These are phyloP conservation scores for Bujurquina vittata DNA, from an alignment of 2,113 vertebrate species.

Conservation along the genomic window DNA sequence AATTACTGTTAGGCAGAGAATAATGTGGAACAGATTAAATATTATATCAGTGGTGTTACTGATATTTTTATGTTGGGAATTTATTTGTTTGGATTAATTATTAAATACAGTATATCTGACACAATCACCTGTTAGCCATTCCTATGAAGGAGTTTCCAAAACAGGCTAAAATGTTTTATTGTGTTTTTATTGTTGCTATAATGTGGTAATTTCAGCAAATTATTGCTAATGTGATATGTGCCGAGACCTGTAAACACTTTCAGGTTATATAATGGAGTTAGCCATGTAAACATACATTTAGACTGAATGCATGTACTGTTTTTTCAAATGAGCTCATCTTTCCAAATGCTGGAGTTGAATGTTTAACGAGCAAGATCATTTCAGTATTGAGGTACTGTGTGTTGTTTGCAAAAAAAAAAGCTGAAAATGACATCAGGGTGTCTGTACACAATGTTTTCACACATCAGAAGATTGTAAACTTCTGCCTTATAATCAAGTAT, in stretches of 20 bases:
- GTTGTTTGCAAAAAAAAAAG: slow-evolving; percentile 3
- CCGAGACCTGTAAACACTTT: slow-evolving; percentile 52
- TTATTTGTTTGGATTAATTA: slow-evolving; percentile 5
- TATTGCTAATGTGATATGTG: slow-evolving; percentile 48
- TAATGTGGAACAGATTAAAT: background rate
- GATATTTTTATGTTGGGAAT: background rate
- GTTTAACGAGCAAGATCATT: slow-evolving; percentile 6
- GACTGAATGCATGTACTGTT: slow-evolving; percentile 31
- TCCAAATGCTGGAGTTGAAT: slow-evolving; percentile 66
- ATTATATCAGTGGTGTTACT: slow-evolving; percentile 8
- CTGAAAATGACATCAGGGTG: slow-evolving; percentile 23
- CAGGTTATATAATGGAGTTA: slow-evolving; percentile 57
- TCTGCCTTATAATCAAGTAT: slow-evolving; percentile 67
- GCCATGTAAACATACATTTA: slow-evolving; percentile 47
- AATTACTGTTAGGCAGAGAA: slow-evolving; percentile 19
- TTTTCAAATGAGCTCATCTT: slow-evolving; percentile 37
- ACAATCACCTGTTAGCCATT: slow-evolving; percentile 19
- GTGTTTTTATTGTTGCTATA: slow-evolving; percentile 21
- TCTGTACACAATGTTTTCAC: slow-evolving; percentile 39
- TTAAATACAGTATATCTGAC: slow-evolving; percentile 31
- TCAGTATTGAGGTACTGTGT: background rate
- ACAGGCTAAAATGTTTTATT: background rate
- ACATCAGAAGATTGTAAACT: slow-evolving; percentile 46
- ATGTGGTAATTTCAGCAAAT: slow-evolving; percentile 25
- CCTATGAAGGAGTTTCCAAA: slow-evolving; percentile 22